Conservation (phyloP, 30 jellyfish, hydroid and myxozoan genomes). For the Chrysaora quinquecirrha region DNA sequence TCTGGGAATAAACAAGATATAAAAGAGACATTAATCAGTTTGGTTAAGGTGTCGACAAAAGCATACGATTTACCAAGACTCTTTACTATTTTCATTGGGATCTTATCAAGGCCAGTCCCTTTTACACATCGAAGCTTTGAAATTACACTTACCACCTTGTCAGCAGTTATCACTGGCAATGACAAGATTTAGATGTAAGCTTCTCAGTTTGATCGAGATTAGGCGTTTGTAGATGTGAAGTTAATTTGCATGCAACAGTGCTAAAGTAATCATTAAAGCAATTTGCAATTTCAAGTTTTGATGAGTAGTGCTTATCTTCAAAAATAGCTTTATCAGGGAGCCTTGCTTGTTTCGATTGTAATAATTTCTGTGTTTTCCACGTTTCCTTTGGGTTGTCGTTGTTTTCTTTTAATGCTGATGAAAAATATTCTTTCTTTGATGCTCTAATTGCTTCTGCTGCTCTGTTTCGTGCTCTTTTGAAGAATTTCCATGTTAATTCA, state of each 20-base stretch:
- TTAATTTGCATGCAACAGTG: slow-evolving; percentile 21
- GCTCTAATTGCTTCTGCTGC: slow-evolving; percentile 6
- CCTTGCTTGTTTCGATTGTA: background rate
- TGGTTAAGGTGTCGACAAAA: background rate
- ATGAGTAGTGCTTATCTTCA: background rate
- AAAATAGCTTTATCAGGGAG: background rate
- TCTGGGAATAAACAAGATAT: slow-evolving; percentile 36
- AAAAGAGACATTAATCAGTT: slow-evolving; percentile 13
- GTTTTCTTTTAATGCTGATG: background rate
- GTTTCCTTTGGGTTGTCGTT: slow-evolving; percentile 7
- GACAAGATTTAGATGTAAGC: background rate
- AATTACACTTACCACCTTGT: slow-evolving; percentile 14
- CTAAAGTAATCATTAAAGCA: slow-evolving; percentile 30
- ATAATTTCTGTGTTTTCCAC: background rate
- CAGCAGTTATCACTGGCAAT: background rate
- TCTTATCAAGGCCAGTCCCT: slow-evolving; percentile 38
- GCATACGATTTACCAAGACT: background rate
- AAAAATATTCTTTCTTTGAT: slow-evolving; percentile 16
- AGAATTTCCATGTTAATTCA: slow-evolving; percentile 10
- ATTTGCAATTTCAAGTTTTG: slow-evolving; percentile 20
- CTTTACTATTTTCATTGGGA: slow-evolving; percentile 25
- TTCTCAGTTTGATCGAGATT: background rate
- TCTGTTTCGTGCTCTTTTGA: slow-evolving; percentile 4
- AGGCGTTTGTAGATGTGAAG: background rate
- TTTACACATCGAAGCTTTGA: background rate